phyloP scores from a whole-genome alignment of 2,113 vertebrate genomes.

The Arvicanthis niloticus region DNA sequence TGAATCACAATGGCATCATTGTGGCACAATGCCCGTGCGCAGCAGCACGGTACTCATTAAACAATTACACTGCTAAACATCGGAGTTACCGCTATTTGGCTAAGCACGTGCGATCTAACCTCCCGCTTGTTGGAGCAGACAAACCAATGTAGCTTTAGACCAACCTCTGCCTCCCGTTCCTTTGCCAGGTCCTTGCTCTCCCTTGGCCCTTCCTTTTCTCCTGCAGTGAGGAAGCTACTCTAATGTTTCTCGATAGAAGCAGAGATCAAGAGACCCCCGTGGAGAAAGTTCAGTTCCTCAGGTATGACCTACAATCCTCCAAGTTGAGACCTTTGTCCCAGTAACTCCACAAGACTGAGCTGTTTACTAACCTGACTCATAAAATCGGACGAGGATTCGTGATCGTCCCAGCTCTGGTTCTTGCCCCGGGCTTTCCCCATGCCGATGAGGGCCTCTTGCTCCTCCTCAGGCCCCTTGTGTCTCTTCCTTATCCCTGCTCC shows the following conservation, averaged over 20 bases:
- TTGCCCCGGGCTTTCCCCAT: slow-evolving; percentile 90
- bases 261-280: background rate
- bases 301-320: too few relatives aligned
- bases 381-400: slow-evolving; percentile 89
- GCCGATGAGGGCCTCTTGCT: slow-evolving; percentile 89
- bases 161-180: background rate
- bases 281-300: background rate
- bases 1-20: slow-evolving; percentile 27
- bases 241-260: background rate
- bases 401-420: slow-evolving; percentile 93
- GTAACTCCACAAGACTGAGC: background rate
- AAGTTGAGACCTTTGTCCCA: too few relatives aligned
- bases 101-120: background rate
- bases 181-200: background rate
- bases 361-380: slow-evolving; percentile 90
- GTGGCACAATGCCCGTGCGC: background rate
- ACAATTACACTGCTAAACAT: background rate
- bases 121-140: too few relatives aligned
- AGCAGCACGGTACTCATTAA: slow-evolving; percentile 8
- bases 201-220: background rate
- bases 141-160: background rate
- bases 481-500: slow-evolving; percentile 92
- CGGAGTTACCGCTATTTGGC: background rate
- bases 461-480: slow-evolving; percentile 91
- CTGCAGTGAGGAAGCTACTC: background rate